A percentile compares a stretch with the other conserved stretches of the same genome.
phyloP scores from a whole-genome alignment of 2,888 invertebrate genomes.

The Tholera decimalis region DNA sequence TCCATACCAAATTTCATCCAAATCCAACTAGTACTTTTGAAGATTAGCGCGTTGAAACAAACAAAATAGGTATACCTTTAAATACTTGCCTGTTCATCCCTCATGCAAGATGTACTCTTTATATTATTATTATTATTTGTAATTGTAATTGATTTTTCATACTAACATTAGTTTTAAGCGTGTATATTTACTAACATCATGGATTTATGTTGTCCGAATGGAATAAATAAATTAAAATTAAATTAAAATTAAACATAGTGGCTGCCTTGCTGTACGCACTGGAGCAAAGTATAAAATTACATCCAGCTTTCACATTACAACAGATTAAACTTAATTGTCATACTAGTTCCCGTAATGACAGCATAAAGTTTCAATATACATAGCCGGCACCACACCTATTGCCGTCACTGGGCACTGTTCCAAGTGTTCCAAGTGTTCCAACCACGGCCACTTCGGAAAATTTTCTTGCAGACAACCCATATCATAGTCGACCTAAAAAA shows the following conservation, averaged over 20 bases:
- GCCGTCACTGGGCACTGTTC: slow-evolving; percentile 35
- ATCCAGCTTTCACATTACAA: not conserved
- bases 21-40: too few species aligned
- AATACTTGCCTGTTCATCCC: too few species aligned
- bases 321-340: not conserved
- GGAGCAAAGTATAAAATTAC: not conserved
- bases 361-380: slow-evolving; percentile 37
- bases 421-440: slow-evolving; percentile 31
- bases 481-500: slow-evolving; percentile 36
- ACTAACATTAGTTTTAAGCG: too few species aligned
- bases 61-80: too few species aligned
- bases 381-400: slow-evolving; percentile 14
- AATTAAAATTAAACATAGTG: not conserved
- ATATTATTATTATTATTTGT: too few species aligned
- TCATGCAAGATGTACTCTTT: too few species aligned
- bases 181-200: too few species aligned
- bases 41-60: too few species aligned
- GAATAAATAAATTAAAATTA: not conserved
- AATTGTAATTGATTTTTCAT: too few species aligned
- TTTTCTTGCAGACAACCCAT: slow-evolving; percentile 31
- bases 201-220: too few species aligned
- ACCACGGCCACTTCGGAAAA: slow-evolving; percentile 1
- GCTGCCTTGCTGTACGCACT: not conserved
- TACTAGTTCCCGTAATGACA: slow-evolving; percentile 15
- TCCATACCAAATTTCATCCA: too few species aligned